Evolutionary conservation across 2,113 vertebrate species (phyloP).

Genomic region (Nymphicus hollandicus): DNA sequence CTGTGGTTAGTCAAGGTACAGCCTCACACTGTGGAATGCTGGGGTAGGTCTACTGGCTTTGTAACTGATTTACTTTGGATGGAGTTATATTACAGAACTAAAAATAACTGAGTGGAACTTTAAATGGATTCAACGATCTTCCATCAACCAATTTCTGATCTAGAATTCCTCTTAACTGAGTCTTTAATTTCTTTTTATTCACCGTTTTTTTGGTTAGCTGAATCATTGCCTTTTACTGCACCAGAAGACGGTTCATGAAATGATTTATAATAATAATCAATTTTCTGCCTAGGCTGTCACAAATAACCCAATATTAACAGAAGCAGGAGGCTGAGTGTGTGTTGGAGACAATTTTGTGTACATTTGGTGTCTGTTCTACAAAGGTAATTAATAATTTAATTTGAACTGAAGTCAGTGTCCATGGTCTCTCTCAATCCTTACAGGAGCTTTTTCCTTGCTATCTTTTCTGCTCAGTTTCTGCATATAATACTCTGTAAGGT

Average conservation of each 20-base stretch:
- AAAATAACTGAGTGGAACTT: not conserved
- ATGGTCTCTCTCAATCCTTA: not conserved
- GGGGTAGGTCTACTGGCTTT: not conserved
- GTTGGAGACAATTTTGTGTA: not conserved
- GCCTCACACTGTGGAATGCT: not conserved
- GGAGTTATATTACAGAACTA: not conserved
- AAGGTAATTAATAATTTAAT: not conserved
- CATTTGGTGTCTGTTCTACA: not conserved
- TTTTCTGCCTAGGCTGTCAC: not conserved
- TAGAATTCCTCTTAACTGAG: not conserved
- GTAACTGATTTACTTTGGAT: not conserved
- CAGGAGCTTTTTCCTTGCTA: not conserved
- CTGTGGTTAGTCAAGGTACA: not conserved
- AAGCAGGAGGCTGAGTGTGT: not conserved
- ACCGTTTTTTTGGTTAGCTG: not conserved
- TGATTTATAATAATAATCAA: not conserved
- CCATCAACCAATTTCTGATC: not conserved
- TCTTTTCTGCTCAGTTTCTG: not conserved
- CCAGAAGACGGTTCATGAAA: not conserved
- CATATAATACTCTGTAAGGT: not conserved
- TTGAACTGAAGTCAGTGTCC: not conserved
- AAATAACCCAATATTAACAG: not conserved
- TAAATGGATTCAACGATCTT: not conserved
- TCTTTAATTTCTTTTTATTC: not conserved
- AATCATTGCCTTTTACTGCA: not conserved